Base-by-base conservation (phyloP, 2,113 vertebrate species). In the Ailuropoda melanoleuca region DNA sequence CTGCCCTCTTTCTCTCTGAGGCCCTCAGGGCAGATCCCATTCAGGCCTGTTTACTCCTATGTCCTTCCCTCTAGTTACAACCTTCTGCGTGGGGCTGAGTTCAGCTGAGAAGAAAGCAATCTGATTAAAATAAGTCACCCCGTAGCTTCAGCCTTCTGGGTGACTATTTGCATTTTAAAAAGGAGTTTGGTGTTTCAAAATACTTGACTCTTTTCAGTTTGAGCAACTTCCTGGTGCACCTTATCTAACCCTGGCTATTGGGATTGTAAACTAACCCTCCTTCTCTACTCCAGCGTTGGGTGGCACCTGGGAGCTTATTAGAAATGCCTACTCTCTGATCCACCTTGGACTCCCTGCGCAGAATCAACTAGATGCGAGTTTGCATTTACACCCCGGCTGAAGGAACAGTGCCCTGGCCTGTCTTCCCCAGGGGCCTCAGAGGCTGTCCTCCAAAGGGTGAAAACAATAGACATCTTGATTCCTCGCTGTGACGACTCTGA, bases 111-210 rank as follows among this genome's bases (percentile, higher is more conserved):
- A 85, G 37, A 24, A 56, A 55, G 21, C 34, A 53, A 46, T 72
- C 37, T 77, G 53, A 86, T 88, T 60, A 64, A 75, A 82, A 26
- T 75, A 58, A 94, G 18, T 87, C 43, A 55, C 39, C 18, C 19
- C 15, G 68, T 48, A 74, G 19, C 43, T 66, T 81, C n/a, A 48
- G 7, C 26, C 48, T 96, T 72, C 50, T 8, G 46, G 56, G 62
- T 37, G 53, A 21, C 39, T 46, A 53, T 92, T 97, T 92, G 37
- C 75, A 60, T 92, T 94, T 89, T 70, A 58, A 89, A 95, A 74
- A 6, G 39, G 58, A 78, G 46, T 58, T 77, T 34, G 31, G 37
- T 39, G 6, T 92, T 84, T n/a, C n/a, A 31, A 78, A 66, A 78
- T 72, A 29, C 56, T 88, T 58, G 34, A 13, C 50, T 26, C 37